Conservation (phyloP, 2,888 invertebrate species). For the Dolomedes plantarius region DNA sequence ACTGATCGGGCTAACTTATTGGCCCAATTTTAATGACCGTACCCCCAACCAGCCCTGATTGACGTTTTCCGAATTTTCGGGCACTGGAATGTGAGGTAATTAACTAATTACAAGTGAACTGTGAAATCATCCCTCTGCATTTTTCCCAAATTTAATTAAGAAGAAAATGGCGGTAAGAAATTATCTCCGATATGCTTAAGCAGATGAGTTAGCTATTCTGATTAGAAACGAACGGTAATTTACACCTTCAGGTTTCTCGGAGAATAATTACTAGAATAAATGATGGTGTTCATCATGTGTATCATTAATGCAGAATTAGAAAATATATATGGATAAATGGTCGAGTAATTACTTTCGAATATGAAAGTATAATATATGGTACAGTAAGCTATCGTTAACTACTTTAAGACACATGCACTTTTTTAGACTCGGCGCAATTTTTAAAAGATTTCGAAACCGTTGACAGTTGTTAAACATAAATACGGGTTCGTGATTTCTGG, state of each 20-base stretch:
- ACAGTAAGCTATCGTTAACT: too few species aligned
- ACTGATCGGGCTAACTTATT: conserved; percentile 13
- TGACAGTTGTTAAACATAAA: too few species aligned
- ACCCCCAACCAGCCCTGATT: not conserved
- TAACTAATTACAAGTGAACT: conserved; percentile 21
- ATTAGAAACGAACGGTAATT: not conserved
- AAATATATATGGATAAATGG: too few species aligned
- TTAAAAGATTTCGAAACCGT: too few species aligned
- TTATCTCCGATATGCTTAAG: not conserved
- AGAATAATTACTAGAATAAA: not conserved
- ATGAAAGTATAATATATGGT: too few species aligned
- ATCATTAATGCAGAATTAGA: not conserved
- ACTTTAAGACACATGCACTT: too few species aligned
- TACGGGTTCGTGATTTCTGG: too few species aligned
- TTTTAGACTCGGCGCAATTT: too few species aligned
- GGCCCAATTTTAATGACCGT: conserved; percentile 30
- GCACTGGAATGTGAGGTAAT: not conserved
- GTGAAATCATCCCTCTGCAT: not conserved
- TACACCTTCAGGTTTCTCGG: not conserved
- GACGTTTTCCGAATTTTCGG: not conserved
- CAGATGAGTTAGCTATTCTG: not conserved
- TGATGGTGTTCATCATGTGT: not conserved
- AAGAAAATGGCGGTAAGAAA: not conserved
- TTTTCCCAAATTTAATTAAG: not conserved
- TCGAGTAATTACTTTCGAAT: too few species aligned